Conservation (phyloP, 2,797 vertebrate genomes). For the Neosilurus hyrtlii region DNA sequence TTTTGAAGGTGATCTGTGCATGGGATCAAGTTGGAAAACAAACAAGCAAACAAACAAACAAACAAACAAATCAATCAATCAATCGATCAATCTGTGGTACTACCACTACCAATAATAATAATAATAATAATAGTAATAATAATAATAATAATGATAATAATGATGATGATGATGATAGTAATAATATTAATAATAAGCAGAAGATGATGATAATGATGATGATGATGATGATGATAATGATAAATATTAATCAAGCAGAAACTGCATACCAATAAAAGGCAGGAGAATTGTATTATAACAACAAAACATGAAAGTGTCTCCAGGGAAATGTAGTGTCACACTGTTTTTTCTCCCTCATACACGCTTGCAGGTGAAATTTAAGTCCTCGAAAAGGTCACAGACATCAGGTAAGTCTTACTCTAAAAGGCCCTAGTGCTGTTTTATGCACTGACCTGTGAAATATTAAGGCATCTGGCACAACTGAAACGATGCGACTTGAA, state of each 20-base stretch:
- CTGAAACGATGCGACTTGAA: constrained; percentile 79
- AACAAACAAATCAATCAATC: too few relatives aligned
- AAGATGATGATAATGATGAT: too few relatives aligned
- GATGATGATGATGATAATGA: constrained; percentile 20
- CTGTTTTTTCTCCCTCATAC: constrained; percentile 28
- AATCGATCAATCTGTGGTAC: too few relatives aligned
- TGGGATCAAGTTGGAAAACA: not conserved
- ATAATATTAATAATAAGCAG: not conserved
- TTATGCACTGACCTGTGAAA: constrained; percentile 76
- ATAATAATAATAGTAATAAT: too few relatives aligned
- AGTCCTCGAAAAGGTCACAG: constrained; percentile 72
- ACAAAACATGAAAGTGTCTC: constrained; percentile 38
- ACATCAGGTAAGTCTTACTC: constrained; percentile 69
- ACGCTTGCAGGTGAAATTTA: constrained; percentile 62
- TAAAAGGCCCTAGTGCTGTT: constrained; percentile 64
- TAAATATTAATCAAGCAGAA: constrained; percentile 19
- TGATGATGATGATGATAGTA: too few relatives aligned
- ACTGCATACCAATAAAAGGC: constrained; percentile 19
- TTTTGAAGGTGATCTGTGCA: too few relatives aligned
- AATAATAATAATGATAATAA: not conserved
- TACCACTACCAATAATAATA: too few relatives aligned
- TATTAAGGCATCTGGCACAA: constrained; percentile 68
- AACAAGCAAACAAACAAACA: not conserved
- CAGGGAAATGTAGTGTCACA: constrained; percentile 42
- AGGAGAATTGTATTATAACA: constrained; percentile 22